Evolutionary conservation across 2,888 invertebrate genomes (phyloP), one percentile per base, ranked within the genome.

Genomic region (Amaurobius ferox): DNA sequence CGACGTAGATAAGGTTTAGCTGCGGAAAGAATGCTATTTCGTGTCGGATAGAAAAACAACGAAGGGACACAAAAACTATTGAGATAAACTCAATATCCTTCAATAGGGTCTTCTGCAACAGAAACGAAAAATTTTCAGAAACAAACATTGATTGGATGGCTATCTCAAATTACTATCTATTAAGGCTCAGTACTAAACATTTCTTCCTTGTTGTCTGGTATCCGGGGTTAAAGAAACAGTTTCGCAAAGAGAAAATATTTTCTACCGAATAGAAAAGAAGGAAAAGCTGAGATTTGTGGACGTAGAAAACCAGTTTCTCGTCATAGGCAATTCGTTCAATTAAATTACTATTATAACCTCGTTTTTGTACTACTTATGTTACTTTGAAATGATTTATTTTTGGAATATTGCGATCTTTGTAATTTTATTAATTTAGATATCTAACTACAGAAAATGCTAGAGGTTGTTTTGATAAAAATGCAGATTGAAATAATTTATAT

Each of bases 61-160:
- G 40, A 74, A 64, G 40, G 40, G 29, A 66, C 30, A 64, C 40
- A 40, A 61, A 48, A 48, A 73, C 48, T 80, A 73, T 64, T 67
- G 66, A 19, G 67, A 26, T 32, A 74, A 74, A 55, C 62, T 71
- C 78, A 62, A 64, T 71, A 71, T 72, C 76, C 72, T 26, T 48
- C 66, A 73, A 66, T 80, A 28, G 72, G 48, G 35, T 73, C 72
- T 35, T 26, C 66, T 79, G 48, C 7, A 39, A 73, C 26, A 35
- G 35, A n/a, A 73, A 48, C 48, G 73, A 64, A 66, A 72, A 79
- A 79, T 61, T 80, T 80, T 77, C 70, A 81, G 74, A 76, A 66
- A 40, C 81, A 81, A 81, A 74, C 81, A 32, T 68, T 81, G 81
- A 74, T 81, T 81, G 81, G 81, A 81, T 70, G 68, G 62, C 68